A percentile compares a stretch with the other conserved stretches of the same genome.
Evolutionary conservation across 2,113 vertebrate genomes (phyloP).

Genomic region (Geothlypis trichas): DNA sequence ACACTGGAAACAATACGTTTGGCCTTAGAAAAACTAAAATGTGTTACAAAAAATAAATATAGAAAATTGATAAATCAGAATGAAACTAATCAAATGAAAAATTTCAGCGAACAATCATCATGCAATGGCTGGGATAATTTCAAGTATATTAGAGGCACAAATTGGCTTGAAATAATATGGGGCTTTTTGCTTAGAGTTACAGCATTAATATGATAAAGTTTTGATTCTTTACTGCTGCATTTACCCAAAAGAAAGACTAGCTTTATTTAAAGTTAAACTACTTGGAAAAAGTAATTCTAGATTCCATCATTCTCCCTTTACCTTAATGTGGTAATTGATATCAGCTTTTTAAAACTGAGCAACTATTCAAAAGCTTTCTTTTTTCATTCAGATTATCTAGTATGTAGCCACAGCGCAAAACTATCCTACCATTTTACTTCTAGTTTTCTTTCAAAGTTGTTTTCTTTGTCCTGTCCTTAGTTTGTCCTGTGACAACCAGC

Average conservation of each 20-base stretch:
- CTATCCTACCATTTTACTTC: background rate
- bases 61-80: background rate
- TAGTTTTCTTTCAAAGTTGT: background rate
- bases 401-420: background rate
- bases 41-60: background rate
- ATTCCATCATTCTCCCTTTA: background rate
- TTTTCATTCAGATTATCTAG: background rate
- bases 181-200: background rate
- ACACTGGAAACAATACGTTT: background rate
- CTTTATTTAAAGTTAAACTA: background rate
- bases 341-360: background rate
- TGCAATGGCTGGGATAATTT: background rate
- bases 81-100: background rate
- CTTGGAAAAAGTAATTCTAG: background rate
- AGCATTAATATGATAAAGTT: background rate
- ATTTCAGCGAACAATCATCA: background rate
- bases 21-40: background rate
- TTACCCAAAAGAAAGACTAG: background rate
- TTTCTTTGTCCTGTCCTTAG: background rate
- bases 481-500: background rate
- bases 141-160: background rate
- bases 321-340: background rate
- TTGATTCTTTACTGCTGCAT: background rate
- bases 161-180: background rate
- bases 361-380: background rate